phyloP scores from a whole-genome alignment of 2,113 vertebrate species.

The Passer montanus region DNA sequence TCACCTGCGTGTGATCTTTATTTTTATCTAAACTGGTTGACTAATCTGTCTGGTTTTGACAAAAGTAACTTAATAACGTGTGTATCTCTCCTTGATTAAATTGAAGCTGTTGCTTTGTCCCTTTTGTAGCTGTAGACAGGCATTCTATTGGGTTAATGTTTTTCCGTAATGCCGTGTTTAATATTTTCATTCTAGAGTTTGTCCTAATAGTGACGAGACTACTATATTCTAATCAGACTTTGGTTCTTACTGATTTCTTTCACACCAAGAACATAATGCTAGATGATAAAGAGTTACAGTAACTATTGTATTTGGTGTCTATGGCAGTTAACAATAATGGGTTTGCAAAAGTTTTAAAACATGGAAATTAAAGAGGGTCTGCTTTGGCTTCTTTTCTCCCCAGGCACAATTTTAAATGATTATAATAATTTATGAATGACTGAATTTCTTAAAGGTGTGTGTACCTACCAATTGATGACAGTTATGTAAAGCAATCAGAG shows the following conservation, averaged over 20 bases:
- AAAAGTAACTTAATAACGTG: neutral
- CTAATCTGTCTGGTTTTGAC: neutral
- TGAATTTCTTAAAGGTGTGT: neutral
- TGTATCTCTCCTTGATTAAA: neutral
- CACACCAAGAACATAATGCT: neutral
- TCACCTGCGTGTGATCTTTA: neutral
- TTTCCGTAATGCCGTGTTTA: neutral
- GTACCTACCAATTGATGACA: neutral
- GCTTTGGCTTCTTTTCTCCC: neutral
- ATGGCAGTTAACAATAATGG: accelerated
- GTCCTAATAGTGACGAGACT: neutral
- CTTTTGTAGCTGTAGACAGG: neutral
- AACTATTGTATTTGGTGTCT: neutral
- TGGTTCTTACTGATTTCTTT: neutral
- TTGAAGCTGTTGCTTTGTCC: neutral
- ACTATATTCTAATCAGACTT: neutral
- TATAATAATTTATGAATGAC: neutral
- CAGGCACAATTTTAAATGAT: neutral
- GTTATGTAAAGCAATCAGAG: neutral
- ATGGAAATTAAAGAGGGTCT: neutral
- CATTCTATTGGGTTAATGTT: neutral
- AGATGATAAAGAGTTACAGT: neutral
- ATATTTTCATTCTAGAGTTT: neutral
- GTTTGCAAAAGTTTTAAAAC: neutral
- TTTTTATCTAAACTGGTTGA: neutral